phyloP scores from a whole-genome alignment of 2,113 vertebrate species.

The Cyprinodon brontotheroides region DNA sequence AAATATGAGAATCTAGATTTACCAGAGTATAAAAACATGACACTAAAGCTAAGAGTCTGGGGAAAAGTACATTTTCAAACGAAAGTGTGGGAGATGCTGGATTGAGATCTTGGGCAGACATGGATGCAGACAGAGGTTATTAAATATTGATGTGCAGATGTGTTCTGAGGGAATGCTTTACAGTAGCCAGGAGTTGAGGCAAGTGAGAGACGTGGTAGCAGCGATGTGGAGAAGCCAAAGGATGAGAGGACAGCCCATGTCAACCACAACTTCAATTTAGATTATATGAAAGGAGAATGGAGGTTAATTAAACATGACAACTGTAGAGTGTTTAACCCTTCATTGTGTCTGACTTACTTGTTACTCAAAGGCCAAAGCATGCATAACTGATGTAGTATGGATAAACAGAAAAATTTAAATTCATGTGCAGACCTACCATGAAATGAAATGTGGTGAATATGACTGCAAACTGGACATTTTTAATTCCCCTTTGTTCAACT shows the following conservation, averaged over 20 bases:
- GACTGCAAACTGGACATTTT: constrained; percentile 1
- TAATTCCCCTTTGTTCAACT: background rate
- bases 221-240: constrained; percentile 23
- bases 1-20: constrained; percentile 31
- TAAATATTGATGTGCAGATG: constrained; percentile 79
- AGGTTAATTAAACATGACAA: constrained; percentile 77
- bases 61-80: constrained; percentile 40
- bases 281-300: constrained; percentile 64
- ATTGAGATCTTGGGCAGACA: constrained; percentile 63
- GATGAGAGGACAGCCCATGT: constrained; percentile 23
- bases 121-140: constrained; percentile 72
- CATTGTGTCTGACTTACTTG: constrained; percentile 46
- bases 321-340: constrained; percentile 58
- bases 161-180: constrained; percentile 69
- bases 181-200: constrained; percentile 71
- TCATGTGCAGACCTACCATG: constrained; percentile 15
- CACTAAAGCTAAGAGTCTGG: constrained; percentile 13
- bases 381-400: constrained; percentile 46
- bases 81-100: constrained; percentile 53
- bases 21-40: constrained; percentile 41
- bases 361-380: constrained; percentile 69
- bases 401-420: constrained; percentile 46
- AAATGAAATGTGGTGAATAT: constrained; percentile 6
- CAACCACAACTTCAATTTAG: constrained; percentile 72
- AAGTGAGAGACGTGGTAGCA: constrained; percentile 45